Evolutionary conservation across 2,797 vertebrate genomes (phyloP), one percentile per base, ranked within the genome.

Genomic region (Molossus alvarezi): DNA sequence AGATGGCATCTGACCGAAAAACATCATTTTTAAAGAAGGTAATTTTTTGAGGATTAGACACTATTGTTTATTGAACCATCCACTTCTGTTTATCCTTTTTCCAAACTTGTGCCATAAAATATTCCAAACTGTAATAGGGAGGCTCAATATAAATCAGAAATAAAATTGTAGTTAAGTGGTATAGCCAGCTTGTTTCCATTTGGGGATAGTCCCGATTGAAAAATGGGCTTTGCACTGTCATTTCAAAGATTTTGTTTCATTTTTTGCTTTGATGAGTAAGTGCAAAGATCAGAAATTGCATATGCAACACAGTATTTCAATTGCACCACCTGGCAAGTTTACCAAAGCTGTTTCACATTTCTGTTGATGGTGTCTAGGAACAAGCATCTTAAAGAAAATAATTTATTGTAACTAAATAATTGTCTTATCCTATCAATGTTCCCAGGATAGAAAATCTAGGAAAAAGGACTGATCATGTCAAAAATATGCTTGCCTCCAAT

Each of bases 401-500:
- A 95, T 97, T 97, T 97, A 91, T 97, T 96, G 75, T 89, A 97
- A 96, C 93, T 85, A 93, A 97, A 93, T 97, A 97, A 97, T 94
- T 97, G 85, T 92, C 96, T 98, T 97, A 97, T 97, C 90, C 80
- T 93, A 77, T 97, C 93, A 97, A 87, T 64, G 25, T 77, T 96
- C 86, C 65, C 69, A 88, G 95, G 53, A 82, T 82, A 97, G 95
- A 94, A 98, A 97, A 97, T 97, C 62, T 92, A 97, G 95, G 84
- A 95, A 90, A 96, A 97, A 97, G 67, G 53, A 93, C 97, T 97
- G 86, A 90, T 98, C 88, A 77, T 92, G 81, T 94, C 55, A 97
- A 97, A 97, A 91, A 27, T 90, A 86, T 96, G 87, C 83, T 97
- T 97, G 91, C 88, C 90, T 97, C 90, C 93, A 95, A 96, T 94